phyloP scores from a whole-genome alignment of 1,140 invertebrate genomes.

The Drosophila nasuta region DNA sequence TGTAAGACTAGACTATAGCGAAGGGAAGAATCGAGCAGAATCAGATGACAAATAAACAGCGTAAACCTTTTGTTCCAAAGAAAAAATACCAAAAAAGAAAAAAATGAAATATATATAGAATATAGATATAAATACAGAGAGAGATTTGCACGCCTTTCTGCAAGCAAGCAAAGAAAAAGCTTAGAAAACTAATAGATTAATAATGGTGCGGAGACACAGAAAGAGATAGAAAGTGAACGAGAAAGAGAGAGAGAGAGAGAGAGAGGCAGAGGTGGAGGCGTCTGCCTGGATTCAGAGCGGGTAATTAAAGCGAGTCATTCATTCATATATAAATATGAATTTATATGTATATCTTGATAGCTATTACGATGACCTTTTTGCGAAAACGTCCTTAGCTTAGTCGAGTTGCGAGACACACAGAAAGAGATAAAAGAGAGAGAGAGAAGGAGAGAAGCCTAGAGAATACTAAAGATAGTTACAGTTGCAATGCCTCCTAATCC shows the following conservation, averaged over 20 bases:
- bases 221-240: conserved; percentile 4
- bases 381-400: conserved; percentile 79
- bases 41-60: conserved; percentile 64
- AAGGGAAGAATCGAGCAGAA: conserved; percentile 33
- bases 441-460: neutral
- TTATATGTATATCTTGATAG: conserved; percentile 18
- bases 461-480: conserved; percentile 28
- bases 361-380: conserved; percentile 71
- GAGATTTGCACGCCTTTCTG: conserved; percentile 63
- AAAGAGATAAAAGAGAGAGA: neutral
- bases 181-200: conserved; percentile 74
- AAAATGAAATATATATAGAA: neutral
- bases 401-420: conserved; percentile 24
- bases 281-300: conserved; percentile 12
- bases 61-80: conserved; percentile 54
- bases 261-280: conserved; percentile 1
- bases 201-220: conserved; percentile 35
- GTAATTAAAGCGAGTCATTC: conserved; percentile 11
- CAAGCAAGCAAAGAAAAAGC: conserved; percentile 46
- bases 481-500: conserved; percentile 30
- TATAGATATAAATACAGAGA: neutral
- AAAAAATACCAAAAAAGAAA: conserved; percentile 33
- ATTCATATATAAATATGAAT: conserved; percentile 24
- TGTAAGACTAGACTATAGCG: conserved; percentile 51
- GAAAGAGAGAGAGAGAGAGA: neutral